These are phyloP conservation scores for Tetrapedia diversipes DNA, from an alignment of 2,888 invertebrate genomes.

Conservation along the genomic window DNA sequence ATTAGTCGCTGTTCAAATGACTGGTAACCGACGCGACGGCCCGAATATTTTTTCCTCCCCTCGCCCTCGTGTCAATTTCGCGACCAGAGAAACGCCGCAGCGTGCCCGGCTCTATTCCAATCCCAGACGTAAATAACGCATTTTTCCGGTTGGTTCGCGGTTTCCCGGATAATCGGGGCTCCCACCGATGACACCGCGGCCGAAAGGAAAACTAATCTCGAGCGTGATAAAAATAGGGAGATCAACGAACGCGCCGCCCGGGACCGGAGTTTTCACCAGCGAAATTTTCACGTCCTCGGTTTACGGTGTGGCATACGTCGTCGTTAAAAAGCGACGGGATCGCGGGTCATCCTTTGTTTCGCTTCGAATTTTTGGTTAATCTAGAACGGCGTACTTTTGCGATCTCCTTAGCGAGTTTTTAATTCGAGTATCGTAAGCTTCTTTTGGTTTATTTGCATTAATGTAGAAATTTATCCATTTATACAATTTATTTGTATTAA, in stretches of 20 bases:
- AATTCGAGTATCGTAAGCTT: no score
- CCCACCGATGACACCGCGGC: conserved; percentile 4
- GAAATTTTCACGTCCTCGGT: background rate
- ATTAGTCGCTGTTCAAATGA: conserved; percentile 5
- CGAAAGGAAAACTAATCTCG: conserved; percentile 12
- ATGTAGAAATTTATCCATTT: no score
- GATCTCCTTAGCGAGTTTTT: no score
- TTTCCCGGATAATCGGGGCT: conserved; percentile 17
- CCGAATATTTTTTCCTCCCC: background rate
- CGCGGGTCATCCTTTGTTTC: no score
- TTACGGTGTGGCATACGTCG: background rate
- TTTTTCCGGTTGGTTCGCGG: conserved; percentile 16
- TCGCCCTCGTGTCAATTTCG: conserved; percentile 15
- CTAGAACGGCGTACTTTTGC: no score
- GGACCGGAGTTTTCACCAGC: background rate
- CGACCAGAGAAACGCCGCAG: conserved; percentile 8
- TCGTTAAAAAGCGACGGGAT: background rate
- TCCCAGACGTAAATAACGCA: conserved; percentile 40
- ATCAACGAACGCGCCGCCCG: background rate
- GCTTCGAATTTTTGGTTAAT: no score
- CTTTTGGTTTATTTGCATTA: no score
- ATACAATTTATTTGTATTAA: no score
- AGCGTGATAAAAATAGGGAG: conserved; percentile 12
- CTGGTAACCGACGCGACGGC: background rate
- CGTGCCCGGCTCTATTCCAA: conserved; percentile 11